Conservation (phyloP, 2,888 invertebrate genomes). For the Xestoiulus laeticollis region DNA sequence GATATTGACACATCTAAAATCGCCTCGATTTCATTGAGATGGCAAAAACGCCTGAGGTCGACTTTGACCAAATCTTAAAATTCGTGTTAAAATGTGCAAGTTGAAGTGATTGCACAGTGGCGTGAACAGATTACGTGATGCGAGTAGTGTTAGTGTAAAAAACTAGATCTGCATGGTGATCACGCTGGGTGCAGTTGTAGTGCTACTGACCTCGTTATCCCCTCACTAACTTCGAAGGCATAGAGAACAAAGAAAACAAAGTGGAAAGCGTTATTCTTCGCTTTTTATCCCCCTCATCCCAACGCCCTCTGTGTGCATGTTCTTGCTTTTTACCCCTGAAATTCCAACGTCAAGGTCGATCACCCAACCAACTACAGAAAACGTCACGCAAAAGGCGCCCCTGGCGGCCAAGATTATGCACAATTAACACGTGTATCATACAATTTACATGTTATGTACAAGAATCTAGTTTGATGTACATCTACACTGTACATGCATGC, state of each 20-base stretch:
- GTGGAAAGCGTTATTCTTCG: constrained; percentile 24
- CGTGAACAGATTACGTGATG: constrained; percentile 16
- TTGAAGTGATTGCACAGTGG: not conserved
- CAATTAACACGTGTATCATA: too few relatives aligned
- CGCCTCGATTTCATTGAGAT: too few relatives aligned
- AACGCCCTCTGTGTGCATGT: constrained; percentile 26
- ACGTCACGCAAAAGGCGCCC: not conserved
- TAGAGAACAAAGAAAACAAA: constrained; percentile 16
- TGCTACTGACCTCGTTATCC: constrained; percentile 26
- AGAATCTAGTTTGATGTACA: too few relatives aligned
- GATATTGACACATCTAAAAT: too few relatives aligned
- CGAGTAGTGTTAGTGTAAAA: not conserved
- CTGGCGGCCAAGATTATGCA: not conserved
- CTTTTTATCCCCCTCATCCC: constrained; percentile 7
- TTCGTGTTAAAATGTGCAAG: not conserved
- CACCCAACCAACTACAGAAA: constrained; percentile 1
- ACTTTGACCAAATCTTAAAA: not conserved
- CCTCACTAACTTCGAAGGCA: constrained; percentile 15
- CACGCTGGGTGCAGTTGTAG: not conserved
- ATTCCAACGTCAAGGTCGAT: constrained; percentile 26
- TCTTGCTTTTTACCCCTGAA: not conserved
- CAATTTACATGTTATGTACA: too few relatives aligned
- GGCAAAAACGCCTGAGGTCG: not conserved
- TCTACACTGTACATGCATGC: too few relatives aligned
- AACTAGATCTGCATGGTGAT: not conserved